Conservation (phyloP, 2,888 invertebrate species). For the Luperina nickerlii region DNA sequence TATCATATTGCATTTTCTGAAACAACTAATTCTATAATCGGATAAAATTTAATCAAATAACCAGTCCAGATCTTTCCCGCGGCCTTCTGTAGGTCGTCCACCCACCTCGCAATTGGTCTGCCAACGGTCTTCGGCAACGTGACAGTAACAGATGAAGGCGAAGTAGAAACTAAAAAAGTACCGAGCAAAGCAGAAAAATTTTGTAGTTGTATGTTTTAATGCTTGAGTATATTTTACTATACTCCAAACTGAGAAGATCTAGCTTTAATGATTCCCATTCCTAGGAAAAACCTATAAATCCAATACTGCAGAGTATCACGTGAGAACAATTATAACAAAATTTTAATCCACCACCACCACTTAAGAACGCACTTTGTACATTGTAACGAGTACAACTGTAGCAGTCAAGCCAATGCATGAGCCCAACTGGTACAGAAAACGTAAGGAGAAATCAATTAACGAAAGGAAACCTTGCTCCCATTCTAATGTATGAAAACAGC, state of each 20-base stretch:
- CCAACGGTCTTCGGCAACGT: no score
- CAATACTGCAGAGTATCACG: not conserved
- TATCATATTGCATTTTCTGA: not conserved
- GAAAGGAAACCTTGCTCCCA: conserved; percentile 42
- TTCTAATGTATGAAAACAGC: conserved; percentile 18
- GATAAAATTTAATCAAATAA: not conserved
- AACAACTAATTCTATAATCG: conserved; percentile 30
- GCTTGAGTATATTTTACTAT: not conserved
- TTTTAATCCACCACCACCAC: not conserved
- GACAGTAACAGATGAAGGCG: no score
- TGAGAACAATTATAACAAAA: not conserved
- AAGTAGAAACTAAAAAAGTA: no score
- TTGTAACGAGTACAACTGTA: not conserved
- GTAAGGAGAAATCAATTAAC: conserved; percentile 36
- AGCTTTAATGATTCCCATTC: not conserved
- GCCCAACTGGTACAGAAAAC: conserved; percentile 12
- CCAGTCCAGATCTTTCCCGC: not conserved
- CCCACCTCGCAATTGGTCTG: no score
- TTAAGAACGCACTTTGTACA: not conserved
- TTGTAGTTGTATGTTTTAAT: not conserved
- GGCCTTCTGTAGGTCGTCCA: no score
- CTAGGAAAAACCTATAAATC: no score
- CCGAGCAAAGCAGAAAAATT: not conserved
- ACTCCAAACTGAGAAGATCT: not conserved
- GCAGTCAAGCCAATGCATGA: not conserved